These are phyloP conservation scores for Drosophila littoralis DNA, from an alignment of 1,140 invertebrate genomes.

Conservation along the genomic window DNA sequence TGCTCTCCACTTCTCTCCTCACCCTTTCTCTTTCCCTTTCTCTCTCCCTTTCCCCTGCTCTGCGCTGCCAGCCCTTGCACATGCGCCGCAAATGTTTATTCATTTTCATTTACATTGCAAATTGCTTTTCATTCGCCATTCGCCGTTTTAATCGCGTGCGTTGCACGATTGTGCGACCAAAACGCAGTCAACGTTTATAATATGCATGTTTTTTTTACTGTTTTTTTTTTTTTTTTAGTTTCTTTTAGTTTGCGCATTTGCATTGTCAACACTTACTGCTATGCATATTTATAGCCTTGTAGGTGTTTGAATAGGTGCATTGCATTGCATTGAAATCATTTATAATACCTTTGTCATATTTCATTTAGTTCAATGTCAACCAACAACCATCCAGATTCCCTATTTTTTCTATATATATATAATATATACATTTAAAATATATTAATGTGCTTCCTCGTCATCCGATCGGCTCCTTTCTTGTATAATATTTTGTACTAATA, in stretches of 20 bases:
- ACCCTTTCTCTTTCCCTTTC: not conserved
- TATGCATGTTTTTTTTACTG: constrained; percentile 30
- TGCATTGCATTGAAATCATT: constrained; percentile 1
- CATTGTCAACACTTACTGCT: constrained; percentile 44
- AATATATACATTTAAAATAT: not conserved
- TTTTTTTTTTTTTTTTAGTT: constrained; percentile 3
- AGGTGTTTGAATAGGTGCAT: constrained; percentile 2
- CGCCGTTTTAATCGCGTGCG: constrained; percentile 60
- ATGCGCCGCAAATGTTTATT: constrained; percentile 44
- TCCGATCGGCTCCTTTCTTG: not conserved
- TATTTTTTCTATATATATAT: not conserved
- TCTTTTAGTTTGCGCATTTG: constrained; percentile 16
- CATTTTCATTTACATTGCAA: constrained; percentile 69
- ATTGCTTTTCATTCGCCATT: constrained; percentile 58
- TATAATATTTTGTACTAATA: not conserved
- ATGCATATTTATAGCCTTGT: constrained; percentile 26
- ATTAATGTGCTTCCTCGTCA: not conserved
- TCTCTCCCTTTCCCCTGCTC: not conserved
- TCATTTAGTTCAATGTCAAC: not conserved
- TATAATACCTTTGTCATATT: not conserved
- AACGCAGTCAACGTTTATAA: constrained; percentile 40
- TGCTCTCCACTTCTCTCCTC: not conserved
- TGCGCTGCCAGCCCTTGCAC: constrained; percentile 35
- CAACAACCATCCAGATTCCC: not conserved
- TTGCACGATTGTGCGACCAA: constrained; percentile 44